Conservation (phyloP, 2,113 vertebrate species). For the Prunella fulvescens region DNA sequence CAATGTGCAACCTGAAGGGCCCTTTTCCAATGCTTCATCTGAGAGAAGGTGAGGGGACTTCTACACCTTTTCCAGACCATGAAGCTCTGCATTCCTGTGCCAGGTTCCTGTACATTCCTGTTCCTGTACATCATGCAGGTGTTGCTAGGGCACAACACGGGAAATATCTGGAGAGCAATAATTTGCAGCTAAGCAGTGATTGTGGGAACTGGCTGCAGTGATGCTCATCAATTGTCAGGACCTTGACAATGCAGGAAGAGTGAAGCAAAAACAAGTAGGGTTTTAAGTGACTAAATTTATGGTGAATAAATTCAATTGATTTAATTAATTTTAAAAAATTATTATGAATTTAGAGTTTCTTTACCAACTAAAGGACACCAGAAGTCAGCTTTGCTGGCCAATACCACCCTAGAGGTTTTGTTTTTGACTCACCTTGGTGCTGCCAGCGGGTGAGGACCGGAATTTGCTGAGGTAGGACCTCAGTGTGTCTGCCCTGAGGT, state of each 20-base stretch:
- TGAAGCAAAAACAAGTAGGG: background rate
- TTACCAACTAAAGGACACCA: background rate
- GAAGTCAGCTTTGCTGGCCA: background rate
- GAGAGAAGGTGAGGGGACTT: background rate
- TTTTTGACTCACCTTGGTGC: constrained; percentile 78
- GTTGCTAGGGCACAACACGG: background rate
- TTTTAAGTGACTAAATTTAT: background rate
- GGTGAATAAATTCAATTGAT: background rate
- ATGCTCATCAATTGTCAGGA: background rate
- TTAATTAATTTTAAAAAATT: background rate
- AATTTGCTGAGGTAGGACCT: constrained; percentile 81
- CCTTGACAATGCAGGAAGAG: background rate
- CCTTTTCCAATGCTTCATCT: background rate
- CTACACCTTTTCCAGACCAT: background rate
- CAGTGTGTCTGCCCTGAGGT: constrained; percentile 80
- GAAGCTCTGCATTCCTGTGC: background rate
- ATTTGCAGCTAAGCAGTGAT: background rate
- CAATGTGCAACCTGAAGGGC: background rate
- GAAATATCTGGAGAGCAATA: background rate
- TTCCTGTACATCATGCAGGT: background rate
- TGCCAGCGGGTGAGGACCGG: constrained; percentile 54
- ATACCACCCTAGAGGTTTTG: background rate
- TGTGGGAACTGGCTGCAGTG: background rate
- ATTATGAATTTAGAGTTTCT: background rate
- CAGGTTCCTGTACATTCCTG: background rate